Evolutionary conservation across 2,113 vertebrate species (phyloP).

Genomic region (Gasterosteus aculeatus): DNA sequence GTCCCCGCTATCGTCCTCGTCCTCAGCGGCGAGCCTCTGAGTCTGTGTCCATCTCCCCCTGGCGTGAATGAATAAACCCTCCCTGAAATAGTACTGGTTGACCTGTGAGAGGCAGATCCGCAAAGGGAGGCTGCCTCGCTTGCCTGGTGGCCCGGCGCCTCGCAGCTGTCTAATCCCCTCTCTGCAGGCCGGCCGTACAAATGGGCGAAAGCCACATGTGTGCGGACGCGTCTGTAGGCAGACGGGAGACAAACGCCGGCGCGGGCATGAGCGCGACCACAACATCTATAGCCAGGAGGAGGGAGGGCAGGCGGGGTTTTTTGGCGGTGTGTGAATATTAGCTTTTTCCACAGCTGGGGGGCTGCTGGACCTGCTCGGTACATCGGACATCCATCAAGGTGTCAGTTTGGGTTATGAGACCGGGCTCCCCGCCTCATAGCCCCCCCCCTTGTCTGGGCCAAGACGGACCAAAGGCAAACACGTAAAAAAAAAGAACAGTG

Average conservation of each 20-base stretch:
- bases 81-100: conserved; percentile 38
- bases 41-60: conserved; percentile 48
- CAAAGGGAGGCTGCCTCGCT: conserved; percentile 51
- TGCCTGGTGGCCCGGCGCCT: conserved; percentile 31
- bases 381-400: conserved; percentile 80
- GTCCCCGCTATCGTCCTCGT: conserved; percentile 30
- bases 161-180: conserved; percentile 56
- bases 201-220: conserved; percentile 40
- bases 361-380: conserved; percentile 67
- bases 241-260: conserved; percentile 40
- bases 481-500: background rate
- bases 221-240: conserved; percentile 17
- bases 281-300: conserved; percentile 22
- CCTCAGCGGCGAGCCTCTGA: conserved; percentile 41
- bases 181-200: conserved; percentile 15
- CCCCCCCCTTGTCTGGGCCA: conserved; percentile 20
- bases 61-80: conserved; percentile 46
- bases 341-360: conserved; percentile 71
- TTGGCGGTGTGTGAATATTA: conserved; percentile 61
- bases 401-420: conserved; percentile 76
- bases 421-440: conserved; percentile 38
- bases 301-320: background rate
- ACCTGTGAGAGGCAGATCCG: conserved; percentile 50
- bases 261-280: conserved; percentile 44
- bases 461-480: conserved; percentile 58